Evolutionary conservation across 2,113 vertebrate species (phyloP).

Genomic region (Saccopteryx leptura): DNA sequence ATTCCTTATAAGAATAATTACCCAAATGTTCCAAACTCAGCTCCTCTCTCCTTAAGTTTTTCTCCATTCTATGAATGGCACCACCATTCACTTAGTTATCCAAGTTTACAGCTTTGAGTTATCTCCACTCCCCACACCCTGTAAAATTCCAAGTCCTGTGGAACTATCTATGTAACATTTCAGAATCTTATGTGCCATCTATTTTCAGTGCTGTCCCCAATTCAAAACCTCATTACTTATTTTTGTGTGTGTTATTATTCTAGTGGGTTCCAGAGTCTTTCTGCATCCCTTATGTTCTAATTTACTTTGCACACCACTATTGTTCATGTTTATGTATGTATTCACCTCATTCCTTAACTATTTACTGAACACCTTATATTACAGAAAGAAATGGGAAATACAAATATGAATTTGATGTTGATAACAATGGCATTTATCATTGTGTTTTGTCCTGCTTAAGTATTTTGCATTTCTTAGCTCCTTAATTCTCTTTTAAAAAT

Average conservation of each 20-base stretch:
- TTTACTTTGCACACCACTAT: conserved; percentile 7
- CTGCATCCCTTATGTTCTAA: neutral
- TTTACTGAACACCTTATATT: conserved; percentile 20
- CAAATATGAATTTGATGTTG: neutral
- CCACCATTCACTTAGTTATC: neutral
- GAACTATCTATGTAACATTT: neutral
- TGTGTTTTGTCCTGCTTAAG: neutral
- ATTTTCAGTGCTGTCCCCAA: neutral
- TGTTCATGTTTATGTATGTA: neutral
- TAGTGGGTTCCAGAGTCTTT: neutral
- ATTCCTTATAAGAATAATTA: neutral
- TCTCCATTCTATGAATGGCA: neutral
- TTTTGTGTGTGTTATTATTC: conserved; percentile 11
- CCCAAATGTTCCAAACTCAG: neutral
- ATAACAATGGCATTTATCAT: neutral
- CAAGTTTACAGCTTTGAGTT: neutral
- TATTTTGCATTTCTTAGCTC: conserved; percentile 25
- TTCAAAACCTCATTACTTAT: conserved; percentile 4
- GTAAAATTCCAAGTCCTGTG: neutral
- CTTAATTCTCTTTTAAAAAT: conserved; percentile 58
- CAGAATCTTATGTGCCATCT: neutral
- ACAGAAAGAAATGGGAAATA: conserved; percentile 13
- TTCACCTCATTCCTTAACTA: neutral
- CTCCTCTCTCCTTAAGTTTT: neutral
- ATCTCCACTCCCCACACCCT: neutral